phyloP scores from a whole-genome alignment of 2,113 vertebrate species.

The Melanocharis versteri region DNA sequence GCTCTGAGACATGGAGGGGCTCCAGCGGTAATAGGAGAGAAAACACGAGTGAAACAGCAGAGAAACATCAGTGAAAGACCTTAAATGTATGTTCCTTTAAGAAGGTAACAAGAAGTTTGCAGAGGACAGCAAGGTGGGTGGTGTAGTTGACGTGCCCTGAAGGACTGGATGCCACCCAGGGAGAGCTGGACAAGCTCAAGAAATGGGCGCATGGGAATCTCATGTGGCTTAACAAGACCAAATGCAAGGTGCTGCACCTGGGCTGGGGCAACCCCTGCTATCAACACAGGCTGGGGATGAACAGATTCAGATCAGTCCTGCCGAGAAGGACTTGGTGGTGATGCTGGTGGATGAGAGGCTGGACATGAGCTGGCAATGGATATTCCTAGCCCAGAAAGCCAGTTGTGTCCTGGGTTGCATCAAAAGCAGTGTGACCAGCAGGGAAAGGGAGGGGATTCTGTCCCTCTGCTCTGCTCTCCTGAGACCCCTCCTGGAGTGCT shows the following conservation, averaged over 20 bases:
- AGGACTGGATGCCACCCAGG: background rate
- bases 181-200: background rate
- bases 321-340: fast-evolving
- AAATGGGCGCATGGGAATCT: background rate
- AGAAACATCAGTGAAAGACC: too few relatives aligned
- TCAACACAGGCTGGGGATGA: background rate
- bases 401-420: background rate
- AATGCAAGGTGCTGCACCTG: background rate
- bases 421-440: background rate
- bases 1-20: background rate
- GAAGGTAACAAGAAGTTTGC: background rate
- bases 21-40: background rate
- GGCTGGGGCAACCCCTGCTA: background rate
- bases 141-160: background rate
- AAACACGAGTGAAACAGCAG: background rate
- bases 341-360: background rate
- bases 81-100: background rate
- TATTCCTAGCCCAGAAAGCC: background rate
- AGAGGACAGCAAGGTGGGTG: background rate
- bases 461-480: background rate
- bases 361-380: fast-evolving
- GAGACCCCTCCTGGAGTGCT: background rate
- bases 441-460: background rate
- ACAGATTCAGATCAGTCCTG: background rate
- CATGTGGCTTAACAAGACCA: background rate